phyloP scores from a whole-genome alignment of 2,797 vertebrate species.

The Phataginus tetradactyla region DNA sequence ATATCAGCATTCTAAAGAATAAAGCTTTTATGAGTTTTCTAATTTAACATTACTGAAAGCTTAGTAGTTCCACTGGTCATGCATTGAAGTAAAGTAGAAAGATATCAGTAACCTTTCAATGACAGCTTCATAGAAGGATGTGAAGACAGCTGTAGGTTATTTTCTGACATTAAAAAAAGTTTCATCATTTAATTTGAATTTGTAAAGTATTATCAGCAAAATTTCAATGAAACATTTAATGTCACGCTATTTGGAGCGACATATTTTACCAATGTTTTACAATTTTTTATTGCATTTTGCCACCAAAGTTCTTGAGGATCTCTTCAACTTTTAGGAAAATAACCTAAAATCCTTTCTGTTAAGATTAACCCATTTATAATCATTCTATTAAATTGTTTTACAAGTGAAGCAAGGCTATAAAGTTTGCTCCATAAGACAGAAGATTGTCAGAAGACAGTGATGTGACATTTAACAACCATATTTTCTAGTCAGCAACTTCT shows the following conservation, averaged over 20 bases:
- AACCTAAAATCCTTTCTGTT: conserved; percentile 38
- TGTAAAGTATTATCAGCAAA: conserved; percentile 39
- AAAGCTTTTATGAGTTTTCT: conserved; percentile 66
- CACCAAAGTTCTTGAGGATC: conserved; percentile 36
- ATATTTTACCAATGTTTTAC: neutral
- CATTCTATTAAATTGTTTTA: neutral
- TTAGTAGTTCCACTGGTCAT: conserved; percentile 49
- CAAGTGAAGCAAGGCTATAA: neutral
- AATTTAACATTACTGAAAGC: conserved; percentile 71
- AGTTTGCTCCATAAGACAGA: conserved; percentile 21
- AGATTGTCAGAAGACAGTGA: conserved; percentile 29
- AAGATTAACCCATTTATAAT: conserved; percentile 31
- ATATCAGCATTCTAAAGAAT: conserved; percentile 64
- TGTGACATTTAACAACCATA: conserved; percentile 53
- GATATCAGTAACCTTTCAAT: conserved; percentile 75
- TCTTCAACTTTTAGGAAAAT: neutral
- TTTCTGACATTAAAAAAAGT: conserved; percentile 49
- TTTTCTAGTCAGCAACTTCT: conserved; percentile 49
- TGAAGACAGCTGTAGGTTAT: conserved; percentile 65
- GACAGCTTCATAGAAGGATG: conserved; percentile 76
- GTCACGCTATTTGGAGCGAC: neutral
- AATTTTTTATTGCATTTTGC: conserved; percentile 12
- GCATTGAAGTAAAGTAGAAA: conserved; percentile 76
- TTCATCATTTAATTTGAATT: conserved; percentile 61
- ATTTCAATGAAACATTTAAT: conserved; percentile 54